Percentiles rank a stretch among this genome's conserved stretches.
Evolutionary conservation across 2,113 vertebrate genomes (phyloP).

Genomic region (Heliornis fulica): DNA sequence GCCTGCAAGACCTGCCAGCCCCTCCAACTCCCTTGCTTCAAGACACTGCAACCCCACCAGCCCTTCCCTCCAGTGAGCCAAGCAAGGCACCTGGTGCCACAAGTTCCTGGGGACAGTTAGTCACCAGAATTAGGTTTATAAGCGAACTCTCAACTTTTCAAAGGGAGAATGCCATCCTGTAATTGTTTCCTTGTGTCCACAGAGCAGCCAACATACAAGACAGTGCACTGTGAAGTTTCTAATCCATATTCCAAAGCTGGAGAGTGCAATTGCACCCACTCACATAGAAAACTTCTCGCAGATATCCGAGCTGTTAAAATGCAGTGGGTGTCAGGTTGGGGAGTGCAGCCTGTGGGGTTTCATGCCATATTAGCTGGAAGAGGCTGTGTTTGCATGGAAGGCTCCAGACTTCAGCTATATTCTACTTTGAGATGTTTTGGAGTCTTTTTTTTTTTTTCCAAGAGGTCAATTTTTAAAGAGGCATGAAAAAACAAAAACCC

Average conservation of each 20-base stretch:
- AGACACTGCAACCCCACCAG: background rate
- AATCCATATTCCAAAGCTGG: fast-evolving
- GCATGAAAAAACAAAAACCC: background rate
- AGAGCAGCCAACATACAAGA: background rate
- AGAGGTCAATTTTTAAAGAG: slow-evolving; percentile 26
- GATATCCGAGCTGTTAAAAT: background rate
- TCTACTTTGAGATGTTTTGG: background rate
- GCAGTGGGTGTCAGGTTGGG: background rate
- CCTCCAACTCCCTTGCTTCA: fast-evolving
- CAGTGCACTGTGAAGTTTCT: background rate
- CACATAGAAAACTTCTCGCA: background rate
- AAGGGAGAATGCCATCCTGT: background rate
- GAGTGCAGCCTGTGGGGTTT: background rate
- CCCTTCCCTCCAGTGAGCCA: background rate
- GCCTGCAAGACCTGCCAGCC: background rate
- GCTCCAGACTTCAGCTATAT: background rate
- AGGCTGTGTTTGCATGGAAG: background rate
- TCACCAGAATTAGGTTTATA: background rate
- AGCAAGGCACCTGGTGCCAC: background rate
- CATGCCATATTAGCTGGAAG: background rate
- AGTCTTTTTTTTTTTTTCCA: background rate
- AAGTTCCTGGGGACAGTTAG: background rate
- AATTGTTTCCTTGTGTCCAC: background rate
- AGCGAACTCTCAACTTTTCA: no score
- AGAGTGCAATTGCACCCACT: background rate